Conservation (phyloP, 2,888 invertebrate species). For the Parapristionchus giblindavisi region DNA sequence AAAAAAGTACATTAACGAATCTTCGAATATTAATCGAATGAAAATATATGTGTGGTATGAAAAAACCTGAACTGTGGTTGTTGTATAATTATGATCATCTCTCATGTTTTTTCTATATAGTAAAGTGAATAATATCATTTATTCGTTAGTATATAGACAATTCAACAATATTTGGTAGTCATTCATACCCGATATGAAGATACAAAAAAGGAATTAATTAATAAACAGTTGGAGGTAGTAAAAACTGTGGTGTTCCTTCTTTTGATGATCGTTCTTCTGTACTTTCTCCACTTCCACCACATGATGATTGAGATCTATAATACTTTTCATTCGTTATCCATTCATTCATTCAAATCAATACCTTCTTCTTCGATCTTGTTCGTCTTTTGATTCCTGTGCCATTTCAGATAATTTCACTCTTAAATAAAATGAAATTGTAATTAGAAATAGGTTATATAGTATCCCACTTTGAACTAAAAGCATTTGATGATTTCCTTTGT, state of each 20-base stretch:
- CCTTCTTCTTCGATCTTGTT: not conserved
- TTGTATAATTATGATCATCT: too few relatives aligned
- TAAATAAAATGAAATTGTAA: not conserved
- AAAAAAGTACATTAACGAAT: too few relatives aligned
- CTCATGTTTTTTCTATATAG: too few relatives aligned
- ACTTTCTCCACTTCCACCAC: not conserved
- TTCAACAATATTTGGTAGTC: too few relatives aligned
- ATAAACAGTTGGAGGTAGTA: conserved; percentile 21
- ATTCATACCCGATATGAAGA: not conserved
- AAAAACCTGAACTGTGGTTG: too few relatives aligned
- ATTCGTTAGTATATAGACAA: too few relatives aligned
- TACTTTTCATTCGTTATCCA: not conserved
- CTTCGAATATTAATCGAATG: too few relatives aligned
- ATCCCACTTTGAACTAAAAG: conserved; percentile 3
- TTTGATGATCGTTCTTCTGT: conserved; percentile 19
- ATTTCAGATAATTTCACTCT: conserved; percentile 17
- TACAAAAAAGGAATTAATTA: not conserved
- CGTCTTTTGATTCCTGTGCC: conserved; percentile 22
- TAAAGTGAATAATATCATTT: too few relatives aligned
- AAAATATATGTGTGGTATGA: too few relatives aligned
- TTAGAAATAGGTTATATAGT: not conserved
- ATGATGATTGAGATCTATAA: conserved; percentile 6
- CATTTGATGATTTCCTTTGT: conserved; percentile 32
- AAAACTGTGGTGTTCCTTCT: conserved; percentile 23
- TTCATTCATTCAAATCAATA: not conserved